phyloP scores from a whole-genome alignment of 2,888 invertebrate genomes.

The Meiosimyza platycephala region DNA sequence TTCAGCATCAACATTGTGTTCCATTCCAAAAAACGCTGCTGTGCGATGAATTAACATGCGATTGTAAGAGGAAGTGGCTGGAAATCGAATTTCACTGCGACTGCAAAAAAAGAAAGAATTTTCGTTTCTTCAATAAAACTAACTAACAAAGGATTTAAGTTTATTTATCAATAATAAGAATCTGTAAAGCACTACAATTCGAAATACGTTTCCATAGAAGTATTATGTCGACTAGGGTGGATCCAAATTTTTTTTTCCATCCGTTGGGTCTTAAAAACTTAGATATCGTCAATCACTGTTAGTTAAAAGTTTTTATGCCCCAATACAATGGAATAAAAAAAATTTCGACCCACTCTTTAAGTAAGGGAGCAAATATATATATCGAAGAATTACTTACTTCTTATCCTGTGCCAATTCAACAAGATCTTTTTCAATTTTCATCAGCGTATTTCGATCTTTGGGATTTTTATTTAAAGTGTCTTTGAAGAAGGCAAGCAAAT shows the following conservation, averaged over 20 bases:
- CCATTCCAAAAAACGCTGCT: constrained; percentile 93
- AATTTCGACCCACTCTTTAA: no score
- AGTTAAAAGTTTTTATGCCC: no score
- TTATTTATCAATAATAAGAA: neutral
- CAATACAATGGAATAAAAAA: no score
- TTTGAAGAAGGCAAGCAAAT: constrained; percentile 88
- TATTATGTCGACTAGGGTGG: no score
- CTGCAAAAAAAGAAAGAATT: constrained; percentile 65
- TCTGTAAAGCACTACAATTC: no score
- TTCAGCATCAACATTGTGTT: constrained; percentile 89
- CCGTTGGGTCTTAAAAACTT: no score
- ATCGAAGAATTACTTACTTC: constrained; percentile 71
- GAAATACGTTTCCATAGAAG: no score
- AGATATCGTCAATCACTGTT: no score
- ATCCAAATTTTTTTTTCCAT: no score
- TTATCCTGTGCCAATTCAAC: constrained; percentile 85
- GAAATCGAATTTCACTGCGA: constrained; percentile 85
- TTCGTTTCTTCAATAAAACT: constrained; percentile 17
- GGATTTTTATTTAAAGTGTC: constrained; percentile 91
- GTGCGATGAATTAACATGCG: constrained; percentile 96
- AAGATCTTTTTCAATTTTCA: constrained; percentile 90
- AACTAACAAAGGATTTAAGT: neutral
- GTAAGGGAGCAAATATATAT: no score
- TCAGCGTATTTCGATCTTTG: constrained; percentile 85
- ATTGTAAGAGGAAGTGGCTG: constrained; percentile 94